phyloP scores from a whole-genome alignment of 2,797 vertebrate genomes.

The Pipistrellus kuhlii region DNA sequence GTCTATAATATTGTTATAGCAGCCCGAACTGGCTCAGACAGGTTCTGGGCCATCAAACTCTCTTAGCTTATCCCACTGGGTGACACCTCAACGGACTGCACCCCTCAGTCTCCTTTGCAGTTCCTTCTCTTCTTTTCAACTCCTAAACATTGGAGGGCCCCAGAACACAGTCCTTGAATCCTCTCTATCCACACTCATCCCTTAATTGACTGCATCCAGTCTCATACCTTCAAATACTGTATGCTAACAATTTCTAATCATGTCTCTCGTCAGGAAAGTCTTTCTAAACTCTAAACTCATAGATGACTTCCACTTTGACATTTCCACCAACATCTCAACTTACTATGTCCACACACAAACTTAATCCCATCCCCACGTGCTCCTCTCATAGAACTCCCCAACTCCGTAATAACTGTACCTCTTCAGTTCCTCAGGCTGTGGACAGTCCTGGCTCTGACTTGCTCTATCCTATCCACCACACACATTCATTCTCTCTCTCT shows the following conservation, averaged over 20 bases:
- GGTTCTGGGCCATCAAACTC: neutral
- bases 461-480: too few species aligned
- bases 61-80: neutral
- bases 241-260: too few species aligned
- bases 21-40: accelerated
- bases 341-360: too few species aligned
- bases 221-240: neutral
- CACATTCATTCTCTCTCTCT: too few species aligned
- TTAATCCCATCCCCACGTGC: neutral
- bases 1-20: neutral
- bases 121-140: neutral
- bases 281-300: neutral
- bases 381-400: neutral
- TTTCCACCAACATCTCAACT: neutral
- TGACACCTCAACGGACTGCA: neutral
- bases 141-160: neutral
- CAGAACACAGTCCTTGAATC: neutral
- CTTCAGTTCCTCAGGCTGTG: neutral
- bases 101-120: neutral
- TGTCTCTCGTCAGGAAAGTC: neutral
- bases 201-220: neutral
- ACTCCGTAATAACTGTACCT: neutral
- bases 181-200: neutral
- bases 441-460: neutral
- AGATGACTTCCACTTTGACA: neutral